phyloP scores from a whole-genome alignment of 2,113 vertebrate genomes.

The Mesitornis unicolor region DNA sequence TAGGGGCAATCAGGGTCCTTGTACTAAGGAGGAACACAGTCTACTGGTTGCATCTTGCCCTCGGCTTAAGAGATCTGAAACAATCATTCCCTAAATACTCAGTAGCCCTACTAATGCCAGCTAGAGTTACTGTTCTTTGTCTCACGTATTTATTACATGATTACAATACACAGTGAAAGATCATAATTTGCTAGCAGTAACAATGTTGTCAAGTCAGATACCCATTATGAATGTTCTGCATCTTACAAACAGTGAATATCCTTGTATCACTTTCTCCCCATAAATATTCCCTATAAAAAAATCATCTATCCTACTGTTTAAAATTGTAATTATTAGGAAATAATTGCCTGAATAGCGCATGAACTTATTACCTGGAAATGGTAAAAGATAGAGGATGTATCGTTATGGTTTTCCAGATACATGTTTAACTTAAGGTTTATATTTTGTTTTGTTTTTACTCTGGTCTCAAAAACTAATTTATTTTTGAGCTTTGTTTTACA shows the following conservation, averaged over 20 bases:
- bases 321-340: background rate
- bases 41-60: background rate
- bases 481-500: constrained; percentile 43
- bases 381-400: background rate
- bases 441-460: background rate
- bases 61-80: background rate
- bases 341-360: background rate
- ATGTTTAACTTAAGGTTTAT: background rate
- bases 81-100: background rate
- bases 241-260: background rate
- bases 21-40: background rate
- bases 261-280: background rate
- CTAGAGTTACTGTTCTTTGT: background rate
- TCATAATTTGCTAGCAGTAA: background rate
- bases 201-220: background rate
- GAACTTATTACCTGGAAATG: background rate
- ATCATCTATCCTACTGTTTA: background rate
- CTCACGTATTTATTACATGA: background rate
- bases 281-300: background rate
- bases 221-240: background rate
- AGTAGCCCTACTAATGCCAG: background rate
- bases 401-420: background rate
- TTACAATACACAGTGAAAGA: background rate
- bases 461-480: constrained; percentile 31
- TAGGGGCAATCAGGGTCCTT: background rate